Conservation (phyloP, 2,888 invertebrate genomes). For the Chorisops tibialis region DNA sequence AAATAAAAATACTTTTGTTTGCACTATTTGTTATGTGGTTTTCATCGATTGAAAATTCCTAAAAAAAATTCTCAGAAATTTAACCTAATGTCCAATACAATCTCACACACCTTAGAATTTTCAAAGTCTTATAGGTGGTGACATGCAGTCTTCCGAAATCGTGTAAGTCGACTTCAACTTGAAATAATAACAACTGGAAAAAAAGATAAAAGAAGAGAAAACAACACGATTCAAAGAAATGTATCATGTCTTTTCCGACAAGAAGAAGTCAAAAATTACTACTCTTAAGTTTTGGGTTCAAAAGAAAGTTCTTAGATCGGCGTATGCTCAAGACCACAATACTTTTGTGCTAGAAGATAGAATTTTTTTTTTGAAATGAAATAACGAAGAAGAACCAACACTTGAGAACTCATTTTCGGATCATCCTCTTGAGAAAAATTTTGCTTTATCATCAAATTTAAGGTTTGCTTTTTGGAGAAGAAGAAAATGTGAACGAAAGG, state of each 20-base stretch:
- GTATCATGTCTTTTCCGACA: conserved; percentile 18
- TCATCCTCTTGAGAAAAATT: conserved; percentile 20
- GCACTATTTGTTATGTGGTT: too few species aligned
- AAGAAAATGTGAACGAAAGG: too few species aligned
- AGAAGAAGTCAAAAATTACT: conserved; percentile 23
- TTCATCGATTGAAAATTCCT: too few species aligned
- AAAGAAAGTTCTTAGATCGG: conserved; percentile 10
- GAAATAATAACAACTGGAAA: neutral
- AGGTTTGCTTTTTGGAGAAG: conserved; percentile 6
- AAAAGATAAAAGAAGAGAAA: too few species aligned
- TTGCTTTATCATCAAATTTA: conserved; percentile 24
- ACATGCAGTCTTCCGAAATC: conserved; percentile 15
- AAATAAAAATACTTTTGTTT: too few species aligned
- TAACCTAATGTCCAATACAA: too few species aligned
- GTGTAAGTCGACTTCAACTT: neutral
- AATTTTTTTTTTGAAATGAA: too few species aligned
- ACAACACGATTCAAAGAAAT: conserved; percentile 10
- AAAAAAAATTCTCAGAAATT: too few species aligned
- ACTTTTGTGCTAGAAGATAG: too few species aligned
- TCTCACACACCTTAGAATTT: too few species aligned
- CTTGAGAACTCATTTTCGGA: conserved; percentile 25
- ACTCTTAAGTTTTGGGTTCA: conserved; percentile 18
- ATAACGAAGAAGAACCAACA: conserved; percentile 14
- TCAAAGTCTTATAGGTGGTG: neutral
- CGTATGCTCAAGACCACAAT: conserved; percentile 3